Percentiles rank a stretch among this genome's conserved stretches.
Conservation (phyloP, 2,797 vertebrate genomes). For the Microchirus variegatus region DNA sequence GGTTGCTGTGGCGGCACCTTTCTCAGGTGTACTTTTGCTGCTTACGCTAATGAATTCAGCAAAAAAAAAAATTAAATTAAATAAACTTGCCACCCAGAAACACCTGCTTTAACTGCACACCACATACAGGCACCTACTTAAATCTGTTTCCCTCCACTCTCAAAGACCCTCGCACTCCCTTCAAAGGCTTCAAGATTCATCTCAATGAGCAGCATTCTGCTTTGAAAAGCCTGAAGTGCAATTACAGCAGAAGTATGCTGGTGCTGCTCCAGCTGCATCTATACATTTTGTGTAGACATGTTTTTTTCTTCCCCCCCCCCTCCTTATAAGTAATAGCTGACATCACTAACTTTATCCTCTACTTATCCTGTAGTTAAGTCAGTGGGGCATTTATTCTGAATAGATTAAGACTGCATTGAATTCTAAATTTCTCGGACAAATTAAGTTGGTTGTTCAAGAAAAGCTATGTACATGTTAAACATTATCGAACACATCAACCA, state of each 20-base stretch:
- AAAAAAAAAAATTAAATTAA: constrained; percentile 16
- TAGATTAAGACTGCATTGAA: constrained; percentile 18
- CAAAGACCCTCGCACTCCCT: constrained; percentile 73
- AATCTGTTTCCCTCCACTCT: constrained; percentile 69
- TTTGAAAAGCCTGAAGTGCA: constrained; percentile 76
- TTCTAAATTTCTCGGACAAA: background rate
- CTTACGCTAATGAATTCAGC: constrained; percentile 76
- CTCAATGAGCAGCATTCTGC: constrained; percentile 80
- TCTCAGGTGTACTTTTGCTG: constrained; percentile 62
- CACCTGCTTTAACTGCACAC: constrained; percentile 68
- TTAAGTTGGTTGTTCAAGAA: background rate
- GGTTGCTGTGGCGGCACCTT: constrained; percentile 51
- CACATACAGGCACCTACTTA: constrained; percentile 71
- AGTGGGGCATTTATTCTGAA: constrained; percentile 21
- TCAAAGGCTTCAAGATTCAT: constrained; percentile 79
- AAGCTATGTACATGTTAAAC: background rate
- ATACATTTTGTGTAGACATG: constrained; percentile 69
- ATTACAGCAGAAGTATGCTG: constrained; percentile 66
- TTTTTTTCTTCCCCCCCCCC: constrained; percentile 42
- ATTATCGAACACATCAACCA: too few relatives aligned
- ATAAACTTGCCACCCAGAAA: constrained; percentile 61
- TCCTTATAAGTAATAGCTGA: constrained; percentile 66
- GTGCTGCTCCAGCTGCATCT: constrained; percentile 66
- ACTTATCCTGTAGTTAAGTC: constrained; percentile 47
- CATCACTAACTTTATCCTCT: constrained; percentile 56